Conservation (phyloP, 30 jellyfish, hydroid and myxozoan genomes). For the Sanderia malayensis region DNA sequence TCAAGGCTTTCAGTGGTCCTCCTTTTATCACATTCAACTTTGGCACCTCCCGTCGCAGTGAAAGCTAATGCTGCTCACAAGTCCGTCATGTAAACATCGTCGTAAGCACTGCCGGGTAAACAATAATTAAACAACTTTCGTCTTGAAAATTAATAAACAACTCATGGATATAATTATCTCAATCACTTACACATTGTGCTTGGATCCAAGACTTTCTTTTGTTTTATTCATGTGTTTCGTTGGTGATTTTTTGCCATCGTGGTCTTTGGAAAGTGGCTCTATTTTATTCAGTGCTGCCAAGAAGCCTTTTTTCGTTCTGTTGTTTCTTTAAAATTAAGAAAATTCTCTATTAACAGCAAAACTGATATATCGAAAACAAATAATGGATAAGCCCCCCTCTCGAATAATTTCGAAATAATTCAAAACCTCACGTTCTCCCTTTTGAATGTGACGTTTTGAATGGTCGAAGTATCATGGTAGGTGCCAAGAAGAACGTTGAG, state of each 20-base stretch:
- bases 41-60: constrained; percentile 87
- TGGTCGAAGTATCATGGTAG: too few species aligned
- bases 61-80: constrained; percentile 79
- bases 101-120: constrained; percentile 56
- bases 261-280: constrained; percentile 36
- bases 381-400: too few species aligned
- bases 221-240: background rate
- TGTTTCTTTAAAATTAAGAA: constrained; percentile 54
- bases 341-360: too few species aligned
- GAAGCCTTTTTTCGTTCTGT: constrained; percentile 71
- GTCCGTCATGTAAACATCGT: constrained; percentile 79
- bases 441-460: too few species aligned
- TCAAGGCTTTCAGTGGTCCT: constrained; percentile 77
- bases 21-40: constrained; percentile 55
- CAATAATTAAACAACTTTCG: too few species aligned
- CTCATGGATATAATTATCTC: background rate
- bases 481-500: too few species aligned
- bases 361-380: too few species aligned
- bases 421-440: too few species aligned
- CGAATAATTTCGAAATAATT: too few species aligned
- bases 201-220: too few species aligned
- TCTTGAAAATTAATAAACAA: too few species aligned
- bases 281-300: constrained; percentile 55
- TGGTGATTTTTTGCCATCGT: constrained; percentile 14
- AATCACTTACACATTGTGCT: too few species aligned